phyloP scores from a whole-genome alignment of 2,113 vertebrate genomes.

The Clarias macrocephalus region DNA sequence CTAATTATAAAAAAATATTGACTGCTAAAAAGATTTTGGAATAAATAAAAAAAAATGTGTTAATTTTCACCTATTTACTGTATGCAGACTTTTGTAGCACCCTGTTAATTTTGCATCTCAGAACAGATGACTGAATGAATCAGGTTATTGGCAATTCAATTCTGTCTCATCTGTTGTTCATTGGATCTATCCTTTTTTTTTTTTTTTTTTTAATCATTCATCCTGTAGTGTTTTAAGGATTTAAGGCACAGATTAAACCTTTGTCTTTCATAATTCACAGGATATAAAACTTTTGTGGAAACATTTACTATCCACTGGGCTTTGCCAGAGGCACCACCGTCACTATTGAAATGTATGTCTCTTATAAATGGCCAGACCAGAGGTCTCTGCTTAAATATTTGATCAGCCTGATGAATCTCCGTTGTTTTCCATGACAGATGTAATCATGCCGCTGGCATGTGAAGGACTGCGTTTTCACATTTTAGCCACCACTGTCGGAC shows the following conservation, averaged over 20 bases:
- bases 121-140: constrained; percentile 22
- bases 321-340: constrained; percentile 23
- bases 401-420: constrained; percentile 42
- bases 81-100: too few relatives aligned
- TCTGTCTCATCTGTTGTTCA: not conserved
- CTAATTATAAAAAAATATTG: too few relatives aligned
- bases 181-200: not conserved
- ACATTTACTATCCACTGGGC: constrained; percentile 18
- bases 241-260: constrained; percentile 10
- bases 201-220: not conserved
- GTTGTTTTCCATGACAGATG: constrained; percentile 46
- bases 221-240: not conserved
- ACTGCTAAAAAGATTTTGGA: too few relatives aligned
- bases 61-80: too few relatives aligned
- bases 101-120: not conserved
- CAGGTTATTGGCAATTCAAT: not conserved
- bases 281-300: constrained; percentile 32
- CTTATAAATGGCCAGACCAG: constrained; percentile 27
- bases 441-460: constrained; percentile 33
- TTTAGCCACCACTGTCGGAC: constrained; percentile 26
- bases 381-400: constrained; percentile 48
- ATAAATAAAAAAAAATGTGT: too few relatives aligned
- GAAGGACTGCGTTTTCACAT: constrained; percentile 23
- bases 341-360: constrained; percentile 35
- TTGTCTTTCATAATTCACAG: constrained; percentile 11